Evolutionary conservation across 2,113 vertebrate genomes (phyloP), one percentile per base, ranked within the genome.

Genomic region (Neomonachus schauinslandi): DNA sequence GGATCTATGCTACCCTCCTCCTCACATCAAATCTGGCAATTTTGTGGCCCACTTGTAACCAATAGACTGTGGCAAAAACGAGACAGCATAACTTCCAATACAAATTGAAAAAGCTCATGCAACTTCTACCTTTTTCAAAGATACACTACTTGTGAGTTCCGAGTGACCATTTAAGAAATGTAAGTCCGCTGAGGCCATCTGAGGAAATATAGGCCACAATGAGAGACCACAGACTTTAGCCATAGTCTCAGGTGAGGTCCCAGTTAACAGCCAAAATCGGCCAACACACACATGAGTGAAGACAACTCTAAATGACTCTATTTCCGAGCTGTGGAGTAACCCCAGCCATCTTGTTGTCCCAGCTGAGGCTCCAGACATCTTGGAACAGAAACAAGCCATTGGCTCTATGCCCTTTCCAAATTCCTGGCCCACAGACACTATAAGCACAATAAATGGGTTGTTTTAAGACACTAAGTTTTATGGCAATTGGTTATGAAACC

Each of bases 401-500:
- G 74, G 22, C 82, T 85, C 71, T 91, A 49, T 67, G 18, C 33
- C 15, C 7, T 72, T 55, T 88, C 77, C 71, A 85, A 80, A 69
- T 42, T 46, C 63, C 63, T 89, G 39, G 39, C 24, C 42, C 71
- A 94, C 39, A 61, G 71, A 76, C 49, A 90, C 13, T 42, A 15
- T 46, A 31, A 84, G 63, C 39, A 89, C 53, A 89, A 84, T 49
- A 89, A 95, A 91, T 61, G 9, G 0, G 4, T 39, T 82, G 8
- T 81, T 59, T 92, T 76, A 85, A 80, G 74, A 55, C 53, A n/a
- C 26, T 69, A 61, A 84, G 9, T 97, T 63, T 95, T 89, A 59
- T 39, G 51, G 55, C 51, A 72, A 88, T 36, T 53, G 79, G 55
- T 81, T 92, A 81, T 89, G 63, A 19, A 91, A 80, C 57, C 39